Evolutionary conservation across 2,888 invertebrate species (phyloP).

Genomic region (Epinotia demarniana): DNA sequence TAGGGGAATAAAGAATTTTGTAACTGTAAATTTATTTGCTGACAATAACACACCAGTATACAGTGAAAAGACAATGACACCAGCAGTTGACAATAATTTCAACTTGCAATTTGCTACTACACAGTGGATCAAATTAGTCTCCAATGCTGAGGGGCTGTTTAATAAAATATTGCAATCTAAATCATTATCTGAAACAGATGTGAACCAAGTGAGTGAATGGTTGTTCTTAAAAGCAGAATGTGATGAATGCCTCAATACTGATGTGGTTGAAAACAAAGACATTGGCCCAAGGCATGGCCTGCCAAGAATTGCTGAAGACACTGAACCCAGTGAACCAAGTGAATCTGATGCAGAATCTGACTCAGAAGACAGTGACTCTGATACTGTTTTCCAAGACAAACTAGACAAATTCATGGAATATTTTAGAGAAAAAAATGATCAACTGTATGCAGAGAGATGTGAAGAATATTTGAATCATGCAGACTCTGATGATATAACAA

Average conservation of each 20-base stretch:
- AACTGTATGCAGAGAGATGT: conserved; percentile 85
- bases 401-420: conserved; percentile 89
- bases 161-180: conserved; percentile 89
- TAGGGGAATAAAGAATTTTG: conserved; percentile 88
- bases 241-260: conserved; percentile 90
- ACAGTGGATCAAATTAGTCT: conserved; percentile 92
- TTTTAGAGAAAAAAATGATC: conserved; percentile 89
- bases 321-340: conserved; percentile 85
- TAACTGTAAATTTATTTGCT: conserved; percentile 88
- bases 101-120: conserved; percentile 93
- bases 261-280: conserved; percentile 79
- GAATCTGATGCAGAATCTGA: conserved; percentile 86
- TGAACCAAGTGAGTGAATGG: conserved; percentile 92
- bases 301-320: conserved; percentile 81
- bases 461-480: conserved; percentile 84
- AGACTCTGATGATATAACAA: conserved; percentile 81
- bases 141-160: conserved; percentile 93
- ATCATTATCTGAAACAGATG: conserved; percentile 88
- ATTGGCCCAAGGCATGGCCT: conserved; percentile 74
- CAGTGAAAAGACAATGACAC: conserved; percentile 68
- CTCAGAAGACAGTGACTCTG: conserved; percentile 85
- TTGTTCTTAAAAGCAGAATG: conserved; percentile 94
- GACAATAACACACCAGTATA: conserved; percentile 86
- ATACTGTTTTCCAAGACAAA: conserved; percentile 88
- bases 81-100: conserved; percentile 79